Evolutionary conservation across 2,113 vertebrate genomes (phyloP).

Genomic region (Syrmaticus mikado): DNA sequence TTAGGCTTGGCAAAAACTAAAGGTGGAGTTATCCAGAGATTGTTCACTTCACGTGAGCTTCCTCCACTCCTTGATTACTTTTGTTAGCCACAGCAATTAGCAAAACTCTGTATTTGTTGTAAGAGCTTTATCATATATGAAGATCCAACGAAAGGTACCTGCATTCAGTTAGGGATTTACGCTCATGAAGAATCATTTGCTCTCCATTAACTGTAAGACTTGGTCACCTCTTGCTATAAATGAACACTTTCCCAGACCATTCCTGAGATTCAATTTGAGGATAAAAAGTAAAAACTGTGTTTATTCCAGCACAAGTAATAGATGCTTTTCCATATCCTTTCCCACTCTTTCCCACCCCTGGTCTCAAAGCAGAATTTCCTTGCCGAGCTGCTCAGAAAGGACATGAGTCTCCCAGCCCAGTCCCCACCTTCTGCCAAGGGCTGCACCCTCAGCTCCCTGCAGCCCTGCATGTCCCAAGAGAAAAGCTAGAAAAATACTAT

Average conservation of each 20-base stretch:
- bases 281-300: not conserved
- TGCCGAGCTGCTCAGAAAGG: not conserved
- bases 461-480: not conserved
- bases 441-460: not conserved
- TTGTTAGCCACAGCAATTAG: not conserved
- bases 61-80: not conserved
- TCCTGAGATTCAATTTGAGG: not conserved
- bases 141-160: not conserved
- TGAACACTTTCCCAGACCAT: not conserved
- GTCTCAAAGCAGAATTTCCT: not conserved
- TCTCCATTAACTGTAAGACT: not conserved
- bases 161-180: not conserved
- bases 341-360: not conserved
- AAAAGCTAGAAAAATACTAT: conserved; percentile 4
- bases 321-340: not conserved
- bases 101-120: not conserved
- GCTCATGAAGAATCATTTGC: not conserved
- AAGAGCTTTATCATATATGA: not conserved
- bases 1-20: not conserved
- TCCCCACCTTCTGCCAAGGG: not conserved
- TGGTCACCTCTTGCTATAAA: not conserved
- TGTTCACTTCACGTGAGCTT: not conserved
- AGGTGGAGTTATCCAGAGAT: not conserved
- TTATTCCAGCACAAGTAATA: not conserved
- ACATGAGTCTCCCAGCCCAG: not conserved